Evolutionary conservation across 2,888 invertebrate species (phyloP), one percentile per base, ranked within the genome.

Genomic region (Notocelia uddmanniana): DNA sequence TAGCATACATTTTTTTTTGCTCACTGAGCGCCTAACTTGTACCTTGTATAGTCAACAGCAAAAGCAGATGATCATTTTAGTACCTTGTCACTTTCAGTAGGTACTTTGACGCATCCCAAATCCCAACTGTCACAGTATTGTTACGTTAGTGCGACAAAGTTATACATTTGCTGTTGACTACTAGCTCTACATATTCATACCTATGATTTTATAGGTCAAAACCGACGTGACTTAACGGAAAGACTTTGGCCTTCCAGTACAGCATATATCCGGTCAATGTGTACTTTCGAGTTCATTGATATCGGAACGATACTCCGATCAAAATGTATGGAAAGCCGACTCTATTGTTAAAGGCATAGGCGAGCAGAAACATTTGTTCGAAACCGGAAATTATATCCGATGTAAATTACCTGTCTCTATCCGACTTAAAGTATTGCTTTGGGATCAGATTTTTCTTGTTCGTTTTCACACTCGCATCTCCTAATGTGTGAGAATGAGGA

Each of bases 181-280:
- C 41, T 41, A n/a, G n/a, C 41, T 41, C 41, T 45, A 13, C 15
- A 34, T 18, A 57, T 3, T 57, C 18, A 3, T 45, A 45, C 15
- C 21, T 26, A 23, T 26, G 60, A 10, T 60, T 37, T 45, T n/a
- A 11, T 45, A n/a, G 60, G 45, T 23, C 23, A 26, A n/a, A 15
- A 60, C 45, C 26, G 60, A 45, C 15, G n/a, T 45, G 21, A 59
- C 18, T 37, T 45, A 60, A 48, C 60, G 45, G 57, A 34, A 60
- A 23, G 23, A 10, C 9, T 45, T n/a, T 45, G 45, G 23, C 45
- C 60, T 26, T 60, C 60, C 10, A 48, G n/a, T 18, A 26, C 26
- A 23, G 60, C 45, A 6, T 2, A 60, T 45, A 60, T 60, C 60
- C 60, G 60, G 60, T 60, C 23, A 59, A 45, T 60, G 60, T 45